A percentile compares a stretch with the other conserved stretches of the same genome.
These are phyloP conservation scores for Steatornis caripensis DNA, from an alignment of 2,113 vertebrate genomes.

Conservation along the genomic window DNA sequence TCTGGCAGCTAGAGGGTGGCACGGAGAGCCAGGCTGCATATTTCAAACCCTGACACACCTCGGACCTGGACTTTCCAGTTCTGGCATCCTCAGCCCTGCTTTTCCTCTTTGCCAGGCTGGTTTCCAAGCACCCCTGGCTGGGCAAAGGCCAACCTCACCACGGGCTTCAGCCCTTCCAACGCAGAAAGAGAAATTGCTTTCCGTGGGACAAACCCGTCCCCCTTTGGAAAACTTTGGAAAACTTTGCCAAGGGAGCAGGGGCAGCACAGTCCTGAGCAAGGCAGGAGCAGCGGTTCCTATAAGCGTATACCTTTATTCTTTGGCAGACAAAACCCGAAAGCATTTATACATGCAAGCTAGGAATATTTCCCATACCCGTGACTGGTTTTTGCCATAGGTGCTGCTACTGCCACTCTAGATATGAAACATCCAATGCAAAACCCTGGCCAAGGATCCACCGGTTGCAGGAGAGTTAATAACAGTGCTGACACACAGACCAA, in stretches of 20 bases:
- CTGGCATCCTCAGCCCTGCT: background rate
- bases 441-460: background rate
- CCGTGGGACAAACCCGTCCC: background rate
- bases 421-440: background rate
- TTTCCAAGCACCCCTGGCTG: background rate
- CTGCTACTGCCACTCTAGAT: fast-evolving
- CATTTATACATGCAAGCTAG: background rate
- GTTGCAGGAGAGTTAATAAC: background rate
- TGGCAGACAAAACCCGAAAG: background rate
- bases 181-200: background rate
- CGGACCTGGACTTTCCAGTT: background rate
- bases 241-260: too few relatives aligned
- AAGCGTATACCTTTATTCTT: background rate
- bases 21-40: background rate
- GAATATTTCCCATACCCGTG: background rate
- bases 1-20: background rate
- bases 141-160: fast-evolving
- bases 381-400: background rate
- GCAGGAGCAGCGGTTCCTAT: background rate
- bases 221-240: background rate
- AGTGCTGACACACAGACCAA: background rate
- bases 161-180: fast-evolving
- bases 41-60: background rate
- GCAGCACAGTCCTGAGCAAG: background rate
- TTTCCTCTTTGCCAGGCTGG: background rate